Base-by-base conservation (phyloP, 2,888 invertebrate genomes). In the Archips xylosteana region DNA sequence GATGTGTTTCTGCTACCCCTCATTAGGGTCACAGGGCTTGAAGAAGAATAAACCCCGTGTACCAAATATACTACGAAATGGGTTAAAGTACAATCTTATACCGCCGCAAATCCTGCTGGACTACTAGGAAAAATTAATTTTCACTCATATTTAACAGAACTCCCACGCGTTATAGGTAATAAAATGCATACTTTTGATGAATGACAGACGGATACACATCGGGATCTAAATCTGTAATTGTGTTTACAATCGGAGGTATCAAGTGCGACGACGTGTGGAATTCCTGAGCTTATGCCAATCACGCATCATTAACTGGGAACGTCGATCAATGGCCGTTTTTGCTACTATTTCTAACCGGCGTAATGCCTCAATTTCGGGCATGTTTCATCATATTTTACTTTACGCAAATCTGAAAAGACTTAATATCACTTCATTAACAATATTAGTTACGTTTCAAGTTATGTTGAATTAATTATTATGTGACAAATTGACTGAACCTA, bases 121-220 rank as follows among this genome's bases (percentile, higher is more conserved):
- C 54, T 54, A 54, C 54, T 23, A 54, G 9, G 54, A 32, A 23
- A 57, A 57, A 32, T 32, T 32, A 2, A 32, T 57, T 10, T 32
- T 32, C 57, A 32, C 57, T 3, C 3, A 57, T 5, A n/a, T 60
- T 39, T 36, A 5, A 23, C n/a, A n/a, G n/a, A n/a, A n/a, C 63
- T 32, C 65, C 34, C 47, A 65, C 49, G 36, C 36, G 23, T 60
- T 60, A 39, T 62, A 36, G 49, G 45, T 64, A 49, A 51, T 65
- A 60, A 60, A 34, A 36, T 57, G 68, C 45, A 59, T 42, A 64
- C 68, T 73, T 64, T 12, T n/a, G 39, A 49, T 68, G 73, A 69
- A 49, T 69, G 73, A 69, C 68, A 32, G 68, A 64, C 57, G 57
- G 68, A 73, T 73, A 73, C 68, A 73, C 73, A 73, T 47, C 63